These are phyloP conservation scores for Cydia pomonella DNA, from an alignment of 1,140 invertebrate genomes.

Conservation along the genomic window DNA sequence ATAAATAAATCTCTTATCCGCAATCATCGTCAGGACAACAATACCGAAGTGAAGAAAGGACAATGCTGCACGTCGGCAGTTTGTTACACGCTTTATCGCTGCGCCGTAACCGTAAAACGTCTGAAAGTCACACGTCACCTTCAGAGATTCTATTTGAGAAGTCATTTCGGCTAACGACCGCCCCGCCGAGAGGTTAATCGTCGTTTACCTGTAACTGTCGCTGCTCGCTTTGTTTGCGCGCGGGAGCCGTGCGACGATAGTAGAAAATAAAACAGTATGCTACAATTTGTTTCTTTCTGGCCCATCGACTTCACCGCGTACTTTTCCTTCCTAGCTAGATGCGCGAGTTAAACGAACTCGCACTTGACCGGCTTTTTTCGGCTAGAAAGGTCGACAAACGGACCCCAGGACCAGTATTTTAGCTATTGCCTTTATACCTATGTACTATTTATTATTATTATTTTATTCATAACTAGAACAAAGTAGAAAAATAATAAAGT, in stretches of 20 bases:
- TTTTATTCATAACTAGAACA: too few species aligned
- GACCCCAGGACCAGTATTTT: too few species aligned
- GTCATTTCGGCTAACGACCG: conserved; percentile 70
- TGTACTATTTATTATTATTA: too few species aligned
- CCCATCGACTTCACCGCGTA: too few species aligned
- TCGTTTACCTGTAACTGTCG: conserved; percentile 68
- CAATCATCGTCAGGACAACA: conserved; percentile 31
- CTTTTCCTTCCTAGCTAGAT: too few species aligned
- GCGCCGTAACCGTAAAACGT: conserved; percentile 60
- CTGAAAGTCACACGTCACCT: conserved; percentile 55
- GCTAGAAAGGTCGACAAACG: too few species aligned
- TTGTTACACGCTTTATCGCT: conserved; percentile 67
- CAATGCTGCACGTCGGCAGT: conserved; percentile 52
- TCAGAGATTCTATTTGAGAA: conserved; percentile 54
- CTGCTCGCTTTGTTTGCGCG: conserved; percentile 53
- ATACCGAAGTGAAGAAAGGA: conserved; percentile 51
- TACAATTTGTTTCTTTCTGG: not conserved
- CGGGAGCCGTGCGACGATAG: conserved; percentile 14
- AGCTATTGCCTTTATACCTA: too few species aligned
- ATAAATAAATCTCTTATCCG: not conserved
- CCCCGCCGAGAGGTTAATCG: conserved; percentile 69
- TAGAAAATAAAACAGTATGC: not conserved
- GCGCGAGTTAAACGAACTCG: too few species aligned
- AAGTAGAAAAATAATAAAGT: too few species aligned
- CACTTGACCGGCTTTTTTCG: too few species aligned